Base-by-base conservation (phyloP, 2,113 vertebrate genomes). In the Zapus hudsonius region DNA sequence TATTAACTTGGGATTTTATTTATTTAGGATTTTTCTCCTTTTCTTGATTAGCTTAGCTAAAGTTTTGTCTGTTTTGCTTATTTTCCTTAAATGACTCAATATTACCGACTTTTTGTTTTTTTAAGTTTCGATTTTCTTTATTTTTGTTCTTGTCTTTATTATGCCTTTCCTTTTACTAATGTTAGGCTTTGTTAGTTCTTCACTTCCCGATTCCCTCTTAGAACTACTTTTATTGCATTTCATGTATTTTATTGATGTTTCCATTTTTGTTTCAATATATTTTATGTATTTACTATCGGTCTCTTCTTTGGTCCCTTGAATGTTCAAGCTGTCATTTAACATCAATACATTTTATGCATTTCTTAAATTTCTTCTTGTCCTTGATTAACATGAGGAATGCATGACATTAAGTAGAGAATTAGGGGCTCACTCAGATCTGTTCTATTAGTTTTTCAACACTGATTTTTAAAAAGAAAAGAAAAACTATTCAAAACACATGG, bases 381-480 rank as follows among this genome's bases (percentile, higher is more conserved):
- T n/a, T 33, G 17, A 44, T 47, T 75, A 75, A 3, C 11, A 47
- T 27, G 42, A 73, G 10, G 16, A 74, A 44, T 44, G 11, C 42
- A 15, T 42, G 72, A 7, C 44, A 74, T 44, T 74, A 40, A 5
- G 13, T 80, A 42, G 13, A 23, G 52, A 69, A n/a, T 59, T n/a
- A 2, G 10, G 64, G n/a, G 61, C 6, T n/a, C 20, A 76, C 23
- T 84, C 22, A 84, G 47, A 36, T 42, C 22, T 42, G 75, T 76
- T 67, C 38, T 42, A 73, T 23, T 73, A 73, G 10, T 17, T 44
- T 74, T 66, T 90, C 79, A 59, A 38, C 61, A 22, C 22, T 78
- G 73, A 73, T 81, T 91, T 94, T 84, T 29, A 91, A 69, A 80
- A 88, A 94, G 10, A 96, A 95, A 42, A 95, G 52, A 15, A 92